Percentiles rank a stretch among this genome's conserved stretches.
Evolutionary conservation across 2,797 vertebrate genomes (phyloP).

Genomic region (Crossoptilon crossoptilon): DNA sequence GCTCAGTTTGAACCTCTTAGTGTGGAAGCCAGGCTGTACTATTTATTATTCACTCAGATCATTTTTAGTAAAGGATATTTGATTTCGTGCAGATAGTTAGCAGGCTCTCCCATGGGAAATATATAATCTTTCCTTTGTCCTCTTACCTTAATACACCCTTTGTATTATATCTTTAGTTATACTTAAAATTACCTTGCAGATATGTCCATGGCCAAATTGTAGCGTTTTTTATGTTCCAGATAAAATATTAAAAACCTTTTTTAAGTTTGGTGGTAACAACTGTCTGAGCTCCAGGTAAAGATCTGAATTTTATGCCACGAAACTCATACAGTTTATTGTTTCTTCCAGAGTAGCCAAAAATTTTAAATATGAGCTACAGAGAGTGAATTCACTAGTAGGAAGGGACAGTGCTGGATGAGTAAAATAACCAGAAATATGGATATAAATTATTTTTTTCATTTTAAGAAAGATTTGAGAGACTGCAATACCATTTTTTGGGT

Average conservation of each 20-base stretch:
- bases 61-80: neutral
- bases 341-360: neutral
- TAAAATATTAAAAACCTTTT: neutral
- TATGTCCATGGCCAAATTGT: neutral
- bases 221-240: neutral
- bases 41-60: neutral
- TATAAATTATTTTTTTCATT: too few species aligned
- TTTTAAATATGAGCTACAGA: neutral
- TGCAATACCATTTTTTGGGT: too few species aligned
- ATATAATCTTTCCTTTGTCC: neutral
- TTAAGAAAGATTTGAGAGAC: too few species aligned
- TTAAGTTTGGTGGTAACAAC: neutral
- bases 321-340: neutral
- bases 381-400: neutral
- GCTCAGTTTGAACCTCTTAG: neutral
- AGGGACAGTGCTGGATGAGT: neutral
- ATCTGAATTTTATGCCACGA: neutral
- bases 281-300: neutral
- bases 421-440: neutral
- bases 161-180: neutral
- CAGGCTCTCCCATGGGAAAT: neutral
- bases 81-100: neutral
- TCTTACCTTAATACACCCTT: neutral
- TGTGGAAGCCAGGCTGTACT: neutral
- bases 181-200: neutral